A percentile compares a stretch with the other conserved stretches of the same genome.
These are phyloP conservation scores for Caenorhabditis imperialis DNA, from an alignment of 2,888 invertebrate species.

Conservation along the genomic window DNA sequence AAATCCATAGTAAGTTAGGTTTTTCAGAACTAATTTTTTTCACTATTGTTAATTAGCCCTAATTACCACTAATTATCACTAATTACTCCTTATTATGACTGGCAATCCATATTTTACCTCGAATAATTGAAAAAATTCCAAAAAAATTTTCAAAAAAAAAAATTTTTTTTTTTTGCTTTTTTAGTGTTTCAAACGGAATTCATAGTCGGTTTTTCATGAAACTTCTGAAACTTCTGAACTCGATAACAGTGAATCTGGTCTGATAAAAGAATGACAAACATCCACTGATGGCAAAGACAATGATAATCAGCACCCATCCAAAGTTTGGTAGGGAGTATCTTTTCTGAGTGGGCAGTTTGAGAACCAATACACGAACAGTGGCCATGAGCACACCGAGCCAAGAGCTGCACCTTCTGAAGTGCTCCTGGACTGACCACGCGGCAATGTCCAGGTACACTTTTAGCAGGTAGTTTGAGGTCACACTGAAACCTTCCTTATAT, in stretches of 20 bases:
- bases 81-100: too few relatives aligned
- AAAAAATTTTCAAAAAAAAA: too few relatives aligned
- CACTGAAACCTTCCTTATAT: conserved; percentile 12
- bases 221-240: background rate
- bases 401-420: conserved; percentile 19
- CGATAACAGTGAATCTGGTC: background rate
- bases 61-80: too few relatives aligned
- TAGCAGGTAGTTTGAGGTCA: background rate
- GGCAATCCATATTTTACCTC: too few relatives aligned
- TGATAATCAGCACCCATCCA: conserved; percentile 7
- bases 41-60: too few relatives aligned
- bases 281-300: conserved; percentile 4
- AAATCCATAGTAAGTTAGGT: too few relatives aligned
- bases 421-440: conserved; percentile 15
- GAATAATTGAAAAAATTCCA: too few relatives aligned
- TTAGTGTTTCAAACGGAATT: too few relatives aligned
- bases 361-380: background rate
- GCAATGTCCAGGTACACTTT: conserved; percentile 16
- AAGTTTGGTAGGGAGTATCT: conserved; percentile 5
- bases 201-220: too few relatives aligned
- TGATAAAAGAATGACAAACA: conserved; percentile 2
- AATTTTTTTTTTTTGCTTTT: too few relatives aligned
- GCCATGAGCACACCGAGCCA: conserved; percentile 24
- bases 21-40: too few relatives aligned
- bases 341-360: conserved; percentile 6